phyloP scores from a whole-genome alignment of 2,888 invertebrate genomes.

The Boloria euphrosyne region DNA sequence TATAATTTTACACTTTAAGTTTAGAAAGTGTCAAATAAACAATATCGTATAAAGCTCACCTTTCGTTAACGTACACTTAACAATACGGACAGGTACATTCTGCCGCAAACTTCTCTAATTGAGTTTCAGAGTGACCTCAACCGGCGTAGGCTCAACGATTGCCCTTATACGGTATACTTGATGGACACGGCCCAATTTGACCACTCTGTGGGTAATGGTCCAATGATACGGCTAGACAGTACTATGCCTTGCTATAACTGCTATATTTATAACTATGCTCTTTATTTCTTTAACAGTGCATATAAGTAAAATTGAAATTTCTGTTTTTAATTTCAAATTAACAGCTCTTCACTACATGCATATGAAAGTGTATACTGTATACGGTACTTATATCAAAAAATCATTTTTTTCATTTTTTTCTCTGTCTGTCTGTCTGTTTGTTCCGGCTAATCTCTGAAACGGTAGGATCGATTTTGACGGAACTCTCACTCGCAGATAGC shows the following conservation, averaged over 20 bases:
- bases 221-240: constrained; percentile 15
- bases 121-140: constrained; percentile 46
- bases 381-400: too few relatives aligned
- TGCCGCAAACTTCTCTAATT: constrained; percentile 36
- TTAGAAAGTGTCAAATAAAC: constrained; percentile 2
- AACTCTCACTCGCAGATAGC: too few relatives aligned
- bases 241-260: constrained; percentile 1
- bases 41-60: constrained; percentile 11
- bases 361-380: too few relatives aligned
- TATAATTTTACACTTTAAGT: neutral
- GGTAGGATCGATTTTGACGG: too few relatives aligned
- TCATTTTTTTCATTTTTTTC: too few relatives aligned
- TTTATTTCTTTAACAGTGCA: neutral
- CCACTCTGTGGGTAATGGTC: constrained; percentile 43
- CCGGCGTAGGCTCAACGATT: constrained; percentile 69
- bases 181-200: constrained; percentile 64
- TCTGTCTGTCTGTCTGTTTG: too few relatives aligned
- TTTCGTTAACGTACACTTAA: constrained; percentile 23
- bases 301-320: too few relatives aligned
- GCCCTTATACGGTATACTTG: constrained; percentile 59
- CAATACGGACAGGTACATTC: constrained; percentile 32
- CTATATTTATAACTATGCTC: too few relatives aligned
- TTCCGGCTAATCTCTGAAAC: too few relatives aligned
- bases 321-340: too few relatives aligned
- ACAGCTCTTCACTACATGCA: too few relatives aligned